Conservation (phyloP, 2,797 vertebrate genomes). For the Myoxocephalus aenaeus region DNA sequence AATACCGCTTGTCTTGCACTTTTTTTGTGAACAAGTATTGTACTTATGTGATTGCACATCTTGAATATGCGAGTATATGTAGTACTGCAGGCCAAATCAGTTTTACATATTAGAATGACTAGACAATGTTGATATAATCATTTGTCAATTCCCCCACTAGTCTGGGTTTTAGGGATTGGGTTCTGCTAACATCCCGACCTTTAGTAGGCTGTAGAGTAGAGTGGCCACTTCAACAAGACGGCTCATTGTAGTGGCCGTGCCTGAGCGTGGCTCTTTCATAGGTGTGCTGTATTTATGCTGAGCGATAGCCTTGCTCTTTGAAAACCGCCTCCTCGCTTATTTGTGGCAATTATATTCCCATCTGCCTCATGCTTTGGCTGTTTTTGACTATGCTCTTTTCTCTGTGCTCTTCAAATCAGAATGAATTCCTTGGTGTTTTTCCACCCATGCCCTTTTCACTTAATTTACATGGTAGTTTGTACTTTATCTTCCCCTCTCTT, state of each 20-base stretch:
- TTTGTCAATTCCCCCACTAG: background rate
- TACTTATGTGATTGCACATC: background rate
- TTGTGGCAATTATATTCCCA: conserved; percentile 51
- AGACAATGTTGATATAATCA: conserved; percentile 14
- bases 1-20: conserved; percentile 1
- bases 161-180: conserved; percentile 9
- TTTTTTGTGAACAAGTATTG: background rate
- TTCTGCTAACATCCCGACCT: conserved; percentile 3
- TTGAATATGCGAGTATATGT: background rate
- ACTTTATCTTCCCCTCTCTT: background rate
- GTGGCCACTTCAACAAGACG: conserved; percentile 58
- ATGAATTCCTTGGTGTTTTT: conserved; percentile 22
- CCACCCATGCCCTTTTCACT: conserved; percentile 22
- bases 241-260: conserved; percentile 49
- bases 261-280: conserved; percentile 29
- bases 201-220: conserved; percentile 42
- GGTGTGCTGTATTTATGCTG: conserved; percentile 51
- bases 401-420: conserved; percentile 36
- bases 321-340: conserved; percentile 59
- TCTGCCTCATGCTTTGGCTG: conserved; percentile 55
- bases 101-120: background rate
- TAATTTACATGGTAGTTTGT: conserved; percentile 19
- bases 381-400: conserved; percentile 53
- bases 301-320: conserved; percentile 67
- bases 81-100: background rate